Evolutionary conservation across 2,888 invertebrate species (phyloP).

Genomic region (Microplitis deprimator): DNA sequence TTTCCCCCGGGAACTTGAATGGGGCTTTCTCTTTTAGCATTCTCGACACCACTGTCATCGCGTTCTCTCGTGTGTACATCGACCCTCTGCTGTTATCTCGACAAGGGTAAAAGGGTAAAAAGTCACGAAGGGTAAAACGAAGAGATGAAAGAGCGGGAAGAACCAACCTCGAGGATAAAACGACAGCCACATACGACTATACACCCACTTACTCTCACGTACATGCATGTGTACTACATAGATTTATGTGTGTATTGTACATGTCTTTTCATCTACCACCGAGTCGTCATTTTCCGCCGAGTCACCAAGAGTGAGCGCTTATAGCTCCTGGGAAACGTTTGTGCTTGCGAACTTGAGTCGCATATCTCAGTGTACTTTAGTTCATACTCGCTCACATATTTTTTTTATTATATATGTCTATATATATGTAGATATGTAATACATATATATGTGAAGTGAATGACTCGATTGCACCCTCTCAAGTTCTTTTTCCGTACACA

Average conservation of each 20-base stretch:
- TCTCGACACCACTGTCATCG: constrained; percentile 38
- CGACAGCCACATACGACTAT: constrained; percentile 18
- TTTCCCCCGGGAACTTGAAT: constrained; percentile 16
- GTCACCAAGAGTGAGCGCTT: constrained; percentile 29
- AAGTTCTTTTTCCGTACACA: background rate
- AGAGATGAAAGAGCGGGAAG: constrained; percentile 37
- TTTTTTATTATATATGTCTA: background rate
- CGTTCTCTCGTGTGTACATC: constrained; percentile 26
- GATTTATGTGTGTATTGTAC: constrained; percentile 14
- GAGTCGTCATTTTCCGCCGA: constrained; percentile 42
- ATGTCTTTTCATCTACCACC: constrained; percentile 29
- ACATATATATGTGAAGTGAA: constrained; percentile 22
- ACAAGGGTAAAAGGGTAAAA: constrained; percentile 41
- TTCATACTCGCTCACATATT: background rate
- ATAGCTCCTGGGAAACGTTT: constrained; percentile 35
- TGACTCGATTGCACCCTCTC: constrained; percentile 36
- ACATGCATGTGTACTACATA: constrained; percentile 6
- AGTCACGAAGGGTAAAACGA: constrained; percentile 40
- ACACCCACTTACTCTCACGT: constrained; percentile 5
- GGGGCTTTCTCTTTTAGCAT: constrained; percentile 29
- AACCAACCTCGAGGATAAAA: constrained; percentile 30
- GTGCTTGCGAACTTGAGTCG: constrained; percentile 29
- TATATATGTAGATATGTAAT: background rate
- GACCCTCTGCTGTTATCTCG: constrained; percentile 35
- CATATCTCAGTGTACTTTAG: constrained; percentile 10